These are phyloP conservation scores for Deroplatys truncata DNA, from an alignment of 2,888 invertebrate species.

Conservation along the genomic window DNA sequence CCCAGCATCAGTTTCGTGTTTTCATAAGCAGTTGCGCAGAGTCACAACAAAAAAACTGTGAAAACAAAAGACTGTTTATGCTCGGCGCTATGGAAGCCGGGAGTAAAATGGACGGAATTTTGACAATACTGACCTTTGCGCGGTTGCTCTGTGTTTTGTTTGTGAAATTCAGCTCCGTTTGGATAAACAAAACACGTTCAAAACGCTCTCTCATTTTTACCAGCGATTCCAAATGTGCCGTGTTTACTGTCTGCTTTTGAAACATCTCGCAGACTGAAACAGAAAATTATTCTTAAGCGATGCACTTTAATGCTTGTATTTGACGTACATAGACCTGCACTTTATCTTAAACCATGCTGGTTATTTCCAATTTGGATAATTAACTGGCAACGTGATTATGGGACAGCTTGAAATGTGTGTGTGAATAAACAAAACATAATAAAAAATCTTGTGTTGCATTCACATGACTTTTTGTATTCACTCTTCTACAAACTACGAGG, in stretches of 20 bases:
- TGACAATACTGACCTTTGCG: neutral
- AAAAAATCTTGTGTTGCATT: too few relatives aligned
- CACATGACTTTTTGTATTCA: too few relatives aligned
- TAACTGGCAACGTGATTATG: too few relatives aligned
- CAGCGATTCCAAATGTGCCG: neutral
- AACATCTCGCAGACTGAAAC: too few relatives aligned
- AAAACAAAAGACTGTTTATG: neutral
- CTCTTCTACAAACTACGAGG: too few relatives aligned
- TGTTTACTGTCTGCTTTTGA: neutral
- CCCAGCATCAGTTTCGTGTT: neutral
- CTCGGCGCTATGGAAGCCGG: neutral
- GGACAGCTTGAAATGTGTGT: too few relatives aligned
- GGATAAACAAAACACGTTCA: neutral
- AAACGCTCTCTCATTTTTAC: neutral
- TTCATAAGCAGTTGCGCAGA: neutral
- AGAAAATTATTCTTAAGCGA: too few relatives aligned
- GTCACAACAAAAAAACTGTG: conserved; percentile 4
- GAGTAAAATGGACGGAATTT: neutral
- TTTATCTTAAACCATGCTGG: too few relatives aligned
- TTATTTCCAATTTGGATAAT: too few relatives aligned
- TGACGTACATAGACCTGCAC: too few relatives aligned
- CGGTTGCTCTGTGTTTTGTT: neutral
- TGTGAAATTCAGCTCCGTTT: neutral
- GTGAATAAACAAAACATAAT: too few relatives aligned
- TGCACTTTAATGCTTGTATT: too few relatives aligned